Evolutionary conservation across 2,797 vertebrate genomes (phyloP).

Genomic region (Glossophaga mutica): DNA sequence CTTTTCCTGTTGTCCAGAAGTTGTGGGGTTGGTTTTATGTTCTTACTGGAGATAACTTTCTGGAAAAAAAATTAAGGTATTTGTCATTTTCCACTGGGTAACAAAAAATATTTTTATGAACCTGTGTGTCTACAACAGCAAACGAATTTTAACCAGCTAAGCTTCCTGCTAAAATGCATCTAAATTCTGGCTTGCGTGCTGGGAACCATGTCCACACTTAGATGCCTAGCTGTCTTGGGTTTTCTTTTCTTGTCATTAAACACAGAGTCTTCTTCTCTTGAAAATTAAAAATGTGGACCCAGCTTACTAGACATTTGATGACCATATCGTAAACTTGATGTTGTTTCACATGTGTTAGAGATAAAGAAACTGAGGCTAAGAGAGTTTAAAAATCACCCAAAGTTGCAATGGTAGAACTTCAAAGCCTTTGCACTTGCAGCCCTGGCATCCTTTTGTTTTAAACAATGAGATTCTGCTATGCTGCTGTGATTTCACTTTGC

Average conservation of each 20-base stretch:
- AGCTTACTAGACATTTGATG: background rate
- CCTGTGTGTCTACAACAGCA: background rate
- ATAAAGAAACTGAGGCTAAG: background rate
- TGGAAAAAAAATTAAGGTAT: background rate
- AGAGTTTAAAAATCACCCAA: background rate
- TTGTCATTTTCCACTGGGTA: background rate
- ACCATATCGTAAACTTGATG: background rate
- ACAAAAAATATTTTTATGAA: slow-evolving; percentile 1
- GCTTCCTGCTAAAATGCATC: background rate
- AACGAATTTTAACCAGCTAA: background rate
- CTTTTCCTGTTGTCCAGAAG: background rate
- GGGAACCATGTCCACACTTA: background rate
- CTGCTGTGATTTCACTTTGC: background rate
- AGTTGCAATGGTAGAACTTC: background rate
- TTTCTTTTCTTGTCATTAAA: background rate
- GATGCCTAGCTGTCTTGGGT: background rate
- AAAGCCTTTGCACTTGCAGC: background rate
- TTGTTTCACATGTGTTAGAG: background rate
- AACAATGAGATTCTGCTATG: background rate
- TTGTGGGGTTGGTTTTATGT: background rate
- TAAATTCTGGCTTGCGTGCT: background rate
- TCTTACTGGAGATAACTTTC: background rate
- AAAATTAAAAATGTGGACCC: background rate
- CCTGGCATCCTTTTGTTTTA: background rate
- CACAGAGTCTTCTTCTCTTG: background rate